Evolutionary conservation across 2,797 vertebrate species (phyloP), one percentile per base, ranked within the genome.

Genomic region (Epinephelus coioides): DNA sequence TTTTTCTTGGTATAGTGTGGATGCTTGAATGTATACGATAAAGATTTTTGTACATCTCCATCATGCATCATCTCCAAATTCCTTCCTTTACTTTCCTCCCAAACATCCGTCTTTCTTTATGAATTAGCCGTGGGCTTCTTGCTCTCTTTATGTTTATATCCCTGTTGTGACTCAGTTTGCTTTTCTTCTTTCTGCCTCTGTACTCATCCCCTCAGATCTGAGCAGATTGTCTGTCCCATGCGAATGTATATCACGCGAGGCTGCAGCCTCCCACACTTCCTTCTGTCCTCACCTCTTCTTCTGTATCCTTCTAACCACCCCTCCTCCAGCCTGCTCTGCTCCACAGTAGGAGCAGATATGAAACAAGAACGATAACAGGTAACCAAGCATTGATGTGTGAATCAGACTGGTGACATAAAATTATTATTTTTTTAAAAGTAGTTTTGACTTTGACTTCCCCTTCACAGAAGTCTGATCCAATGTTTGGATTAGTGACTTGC

Each of bases 171-270:
- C 65, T 46, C 60, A 56, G 57, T 47, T 43, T 19, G 9, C 69
- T 64, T 43, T 66, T 53, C 43, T 34, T 34, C 7, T 34, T 34
- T 34, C 67, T 86, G 27, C 55, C 47, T 50, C 60, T 62, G 38
- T 18, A 40, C 18, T 74, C 54, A 69, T 61, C 77, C 56, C 72
- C 69, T 76, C 61, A 43, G 47, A 85, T 89, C 74, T 68, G 76
- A 57, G 43, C 61, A 81, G 76, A 85, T 79, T 78, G 74, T 69
- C 62, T 55, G 34, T 74, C 57, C 81, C 21, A 23, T 55, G 23
- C 67, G 49, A 23, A 85, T 87, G 59, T 53, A 44, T 68, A 67
- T 46, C 30, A 62, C 17, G 21, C 59, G 1, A 38, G 19, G 34
- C 21, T 72, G n/a, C 61, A 65, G 56, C 46, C 62, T 66, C 27